phyloP scores from a whole-genome alignment of 2,797 vertebrate genomes.

The Tragopan temminckii region DNA sequence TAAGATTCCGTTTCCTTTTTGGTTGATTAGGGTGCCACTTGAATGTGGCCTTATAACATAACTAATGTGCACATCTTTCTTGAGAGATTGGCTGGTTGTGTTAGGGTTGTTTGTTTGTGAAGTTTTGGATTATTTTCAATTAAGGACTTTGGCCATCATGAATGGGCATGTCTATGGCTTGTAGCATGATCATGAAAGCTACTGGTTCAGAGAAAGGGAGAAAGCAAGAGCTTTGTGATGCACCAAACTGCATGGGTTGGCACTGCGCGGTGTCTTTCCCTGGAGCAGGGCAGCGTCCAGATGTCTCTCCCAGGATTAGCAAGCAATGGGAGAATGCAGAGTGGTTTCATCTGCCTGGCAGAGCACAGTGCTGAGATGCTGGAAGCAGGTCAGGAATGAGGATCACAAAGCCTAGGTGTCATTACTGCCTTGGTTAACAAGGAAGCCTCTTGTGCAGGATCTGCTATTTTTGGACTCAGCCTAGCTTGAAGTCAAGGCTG shows the following conservation, averaged over 20 bases:
- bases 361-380: background rate
- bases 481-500: background rate
- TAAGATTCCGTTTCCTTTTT: background rate
- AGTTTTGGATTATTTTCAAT: rapidly evolving
- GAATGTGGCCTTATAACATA: background rate
- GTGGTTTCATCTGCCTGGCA: background rate
- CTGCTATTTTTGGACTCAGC: background rate
- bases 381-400: background rate
- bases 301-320: background rate
- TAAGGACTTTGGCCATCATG: background rate
- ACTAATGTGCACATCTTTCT: rapidly evolving
- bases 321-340: background rate
- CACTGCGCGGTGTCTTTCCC: background rate
- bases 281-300: background rate
- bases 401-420: background rate
- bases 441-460: background rate
- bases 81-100: background rate
- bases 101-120: background rate
- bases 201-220: background rate
- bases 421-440: background rate
- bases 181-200: background rate
- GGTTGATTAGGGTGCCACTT: background rate
- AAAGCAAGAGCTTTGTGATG: background rate
- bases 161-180: background rate
- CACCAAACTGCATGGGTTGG: background rate